These are phyloP conservation scores for Eulemur rubriventer DNA, from an alignment of 2,797 vertebrate species.

Conservation along the genomic window DNA sequence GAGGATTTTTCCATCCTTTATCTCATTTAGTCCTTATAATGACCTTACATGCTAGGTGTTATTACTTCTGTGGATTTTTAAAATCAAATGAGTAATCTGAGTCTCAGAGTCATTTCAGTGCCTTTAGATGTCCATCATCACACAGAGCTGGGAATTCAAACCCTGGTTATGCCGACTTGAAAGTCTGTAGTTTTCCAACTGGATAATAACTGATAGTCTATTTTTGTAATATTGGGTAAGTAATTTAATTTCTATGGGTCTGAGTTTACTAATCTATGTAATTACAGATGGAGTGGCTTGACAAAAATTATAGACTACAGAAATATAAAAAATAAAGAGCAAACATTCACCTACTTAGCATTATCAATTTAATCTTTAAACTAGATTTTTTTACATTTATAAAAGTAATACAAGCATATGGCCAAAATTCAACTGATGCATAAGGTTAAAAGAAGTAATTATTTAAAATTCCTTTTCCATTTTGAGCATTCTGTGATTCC, in stretches of 20 bases:
- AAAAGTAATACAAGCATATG: background rate
- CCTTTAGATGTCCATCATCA: background rate
- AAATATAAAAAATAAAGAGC: conserved; percentile 44
- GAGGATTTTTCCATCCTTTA: background rate
- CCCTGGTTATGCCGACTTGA: background rate
- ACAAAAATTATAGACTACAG: conserved; percentile 60
- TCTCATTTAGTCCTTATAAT: background rate
- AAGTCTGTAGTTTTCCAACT: background rate
- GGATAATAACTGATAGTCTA: background rate
- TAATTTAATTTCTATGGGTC: conserved; percentile 49
- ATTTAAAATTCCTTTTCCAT: conserved; percentile 39
- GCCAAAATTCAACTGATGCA: conserved; percentile 29
- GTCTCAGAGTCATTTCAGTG: background rate
- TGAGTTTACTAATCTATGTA: conserved; percentile 55
- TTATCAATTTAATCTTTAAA: conserved; percentile 56
- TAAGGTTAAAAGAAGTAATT: conserved; percentile 34
- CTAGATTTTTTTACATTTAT: background rate
- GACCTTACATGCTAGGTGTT: background rate
- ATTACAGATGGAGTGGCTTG: conserved; percentile 49
- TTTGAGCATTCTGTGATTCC: background rate
- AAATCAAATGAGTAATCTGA: background rate
- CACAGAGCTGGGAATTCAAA: background rate
- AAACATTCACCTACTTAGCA: conserved; percentile 32
- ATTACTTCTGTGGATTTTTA: background rate
- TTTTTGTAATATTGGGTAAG: conserved; percentile 39